Conservation (phyloP, 2,888 invertebrate genomes). For the Erebia ligea region DNA sequence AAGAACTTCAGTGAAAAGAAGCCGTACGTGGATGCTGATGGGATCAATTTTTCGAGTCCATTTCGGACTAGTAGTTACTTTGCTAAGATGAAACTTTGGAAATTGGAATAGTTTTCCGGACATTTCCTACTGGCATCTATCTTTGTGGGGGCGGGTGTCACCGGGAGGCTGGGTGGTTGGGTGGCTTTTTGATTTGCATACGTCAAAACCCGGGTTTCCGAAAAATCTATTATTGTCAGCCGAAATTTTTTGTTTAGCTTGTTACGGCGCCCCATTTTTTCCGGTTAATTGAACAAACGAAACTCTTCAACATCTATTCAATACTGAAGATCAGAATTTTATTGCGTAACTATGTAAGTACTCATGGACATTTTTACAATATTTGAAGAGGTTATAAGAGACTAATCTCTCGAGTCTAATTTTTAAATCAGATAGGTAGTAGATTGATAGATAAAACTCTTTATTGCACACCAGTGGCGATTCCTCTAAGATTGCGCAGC, state of each 20-base stretch:
- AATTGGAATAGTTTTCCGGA: slow-evolving; percentile 78
- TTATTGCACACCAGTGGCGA: too few species aligned
- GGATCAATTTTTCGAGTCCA: slow-evolving; percentile 59
- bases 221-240: slow-evolving; percentile 57
- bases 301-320: not conserved
- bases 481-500: too few species aligned
- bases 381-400: too few species aligned
- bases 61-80: slow-evolving; percentile 64
- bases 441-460: too few species aligned
- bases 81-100: slow-evolving; percentile 72
- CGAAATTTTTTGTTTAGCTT: slow-evolving; percentile 24
- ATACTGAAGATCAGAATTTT: not conserved
- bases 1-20: slow-evolving; percentile 20
- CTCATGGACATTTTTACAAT: too few species aligned
- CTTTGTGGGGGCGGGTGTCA: slow-evolving; percentile 62
- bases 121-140: slow-evolving; percentile 72
- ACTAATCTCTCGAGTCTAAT: too few species aligned
- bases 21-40: slow-evolving; percentile 35
- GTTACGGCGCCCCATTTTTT: slow-evolving; percentile 19
- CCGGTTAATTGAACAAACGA: slow-evolving; percentile 17
- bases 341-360: too few species aligned
- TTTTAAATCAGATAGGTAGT: too few species aligned
- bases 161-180: slow-evolving; percentile 45
- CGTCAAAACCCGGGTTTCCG: slow-evolving; percentile 62
- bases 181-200: slow-evolving; percentile 61